A percentile compares a stretch with the other conserved stretches of the same genome.
These are phyloP conservation scores for Myotis findleyi DNA, from an alignment of 2,797 vertebrate genomes.

Conservation along the genomic window DNA sequence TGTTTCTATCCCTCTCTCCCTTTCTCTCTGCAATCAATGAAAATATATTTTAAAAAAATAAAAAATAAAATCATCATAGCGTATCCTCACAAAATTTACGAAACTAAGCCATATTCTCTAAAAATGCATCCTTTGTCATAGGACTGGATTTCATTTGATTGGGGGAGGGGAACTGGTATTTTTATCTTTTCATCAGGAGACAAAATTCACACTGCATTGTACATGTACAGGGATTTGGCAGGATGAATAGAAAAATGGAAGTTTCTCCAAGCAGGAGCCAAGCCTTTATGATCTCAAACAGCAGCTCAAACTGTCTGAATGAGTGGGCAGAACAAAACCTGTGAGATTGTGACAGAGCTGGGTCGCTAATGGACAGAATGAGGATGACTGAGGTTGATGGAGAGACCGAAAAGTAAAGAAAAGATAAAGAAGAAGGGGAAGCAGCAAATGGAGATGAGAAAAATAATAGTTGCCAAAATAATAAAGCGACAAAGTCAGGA, in stretches of 20 bases:
- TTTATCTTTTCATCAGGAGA: conserved; percentile 54
- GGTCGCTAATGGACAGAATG: background rate
- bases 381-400: background rate
- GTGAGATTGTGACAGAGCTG: background rate
- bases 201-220: conserved; percentile 52
- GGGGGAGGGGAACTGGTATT: background rate
- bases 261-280: conserved; percentile 15
- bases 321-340: background rate
- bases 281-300: conserved; percentile 17
- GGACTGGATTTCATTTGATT: background rate
- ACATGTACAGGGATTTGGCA: conserved; percentile 28
- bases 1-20: too few relatives aligned
- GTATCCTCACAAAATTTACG: background rate
- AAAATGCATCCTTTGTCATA: background rate
- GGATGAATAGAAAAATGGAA: background rate
- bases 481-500: background rate
- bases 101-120: conserved; percentile 19
- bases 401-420: background rate
- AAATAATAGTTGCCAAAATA: conserved; percentile 12
- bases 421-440: background rate
- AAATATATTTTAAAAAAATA: too few relatives aligned
- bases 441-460: background rate
- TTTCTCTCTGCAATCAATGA: too few relatives aligned
- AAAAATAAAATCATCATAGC: background rate
- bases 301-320: background rate